A percentile compares a stretch with the other conserved stretches of the same genome.
phyloP scores from a whole-genome alignment of 2,888 invertebrate genomes.

The Aleiodes alternator region DNA sequence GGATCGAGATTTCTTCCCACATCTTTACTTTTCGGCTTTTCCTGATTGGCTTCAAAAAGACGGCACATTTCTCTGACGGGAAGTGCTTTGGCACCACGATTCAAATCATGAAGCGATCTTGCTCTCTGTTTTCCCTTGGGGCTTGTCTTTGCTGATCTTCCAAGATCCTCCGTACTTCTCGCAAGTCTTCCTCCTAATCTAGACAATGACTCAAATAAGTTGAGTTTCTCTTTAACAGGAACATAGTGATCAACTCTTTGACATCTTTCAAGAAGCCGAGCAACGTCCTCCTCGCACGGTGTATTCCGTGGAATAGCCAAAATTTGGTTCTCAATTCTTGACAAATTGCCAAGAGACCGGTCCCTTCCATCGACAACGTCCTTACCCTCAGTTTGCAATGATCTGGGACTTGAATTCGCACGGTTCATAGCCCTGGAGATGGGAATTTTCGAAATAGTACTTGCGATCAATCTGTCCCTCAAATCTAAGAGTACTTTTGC shows the following conservation, averaged over 20 bases:
- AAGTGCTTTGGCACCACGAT: slow-evolving; percentile 76
- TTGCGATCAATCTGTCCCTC: slow-evolving; percentile 1
- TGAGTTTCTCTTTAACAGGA: slow-evolving; percentile 83
- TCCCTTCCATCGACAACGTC: slow-evolving; percentile 34
- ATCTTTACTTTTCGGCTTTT: slow-evolving; percentile 30
- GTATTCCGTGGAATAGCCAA: slow-evolving; percentile 16
- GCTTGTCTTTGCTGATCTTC: slow-evolving; percentile 75
- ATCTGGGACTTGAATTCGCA: slow-evolving; percentile 16
- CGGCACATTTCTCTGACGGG: slow-evolving; percentile 83
- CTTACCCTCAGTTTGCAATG: slow-evolving; percentile 22
- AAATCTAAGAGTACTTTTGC: not conserved
- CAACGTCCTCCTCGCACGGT: slow-evolving; percentile 74
- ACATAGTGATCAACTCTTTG: slow-evolving; percentile 81
- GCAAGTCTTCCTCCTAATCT: slow-evolving; percentile 79
- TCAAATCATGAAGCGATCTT: slow-evolving; percentile 82
- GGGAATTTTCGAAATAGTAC: slow-evolving; percentile 2
- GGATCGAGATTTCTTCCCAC: slow-evolving; percentile 56
- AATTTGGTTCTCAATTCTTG: slow-evolving; percentile 44
- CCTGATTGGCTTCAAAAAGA: slow-evolving; percentile 80
- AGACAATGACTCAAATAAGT: slow-evolving; percentile 83
- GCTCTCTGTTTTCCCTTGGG: slow-evolving; percentile 78
- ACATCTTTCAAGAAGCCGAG: slow-evolving; percentile 77
- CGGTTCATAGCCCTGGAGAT: not conserved
- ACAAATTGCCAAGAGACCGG: slow-evolving; percentile 45
- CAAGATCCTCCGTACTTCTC: slow-evolving; percentile 81